Base-by-base conservation (phyloP, 2,113 vertebrate species). In the Paedocypris sp. region DNA sequence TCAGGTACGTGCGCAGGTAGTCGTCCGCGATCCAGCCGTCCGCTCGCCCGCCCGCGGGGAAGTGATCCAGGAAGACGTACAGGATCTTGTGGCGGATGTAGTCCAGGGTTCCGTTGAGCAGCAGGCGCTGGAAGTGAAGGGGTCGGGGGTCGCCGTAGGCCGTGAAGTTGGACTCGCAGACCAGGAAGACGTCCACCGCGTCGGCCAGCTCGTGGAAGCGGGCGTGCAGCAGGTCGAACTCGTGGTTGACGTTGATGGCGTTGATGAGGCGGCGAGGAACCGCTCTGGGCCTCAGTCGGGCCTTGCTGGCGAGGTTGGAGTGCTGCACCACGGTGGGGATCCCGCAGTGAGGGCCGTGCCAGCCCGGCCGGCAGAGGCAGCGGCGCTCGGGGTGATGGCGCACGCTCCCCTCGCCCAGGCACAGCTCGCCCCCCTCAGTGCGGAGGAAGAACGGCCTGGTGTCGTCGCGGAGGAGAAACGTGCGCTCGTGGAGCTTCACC, bases 101-200 rank as follows among this genome's bases (percentile, higher is more conserved):
- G 76, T 89, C 80, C 0, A 86, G 89, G 5, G 86, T 87, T 25
- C 90, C 89, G 0, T 91, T 91, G 62, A 84, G 80, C n/a, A 93
- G 77, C 76, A 85, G 83, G 69, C 84, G 83, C 0, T 82, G 84
- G 77, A 93, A 93, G 48, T 79, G 80, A 57, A 92, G 86, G 1
- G 87, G 78, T 45, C 87, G 83, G 0, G 80, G 64, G 33, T 88
- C 81, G 1, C 90, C 90, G 0, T 88, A 91, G 2, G 90, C 89
- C 0, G 89, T 93, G 78, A 88, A 93, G 77, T 92, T 93, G 4
- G 89, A 92, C 75, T 93, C 90, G 0, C 90, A 93, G 58, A 93
- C 82, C 76, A 91, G 71, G 0, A 93, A 93, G 46, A 86, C 75
- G 0, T 92, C 90, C 49, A 92, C 90, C 18, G 84, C 83, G 0